Evolutionary conservation across 2,888 invertebrate species (phyloP).

Genomic region (Sphaerophoria rueppellii): DNA sequence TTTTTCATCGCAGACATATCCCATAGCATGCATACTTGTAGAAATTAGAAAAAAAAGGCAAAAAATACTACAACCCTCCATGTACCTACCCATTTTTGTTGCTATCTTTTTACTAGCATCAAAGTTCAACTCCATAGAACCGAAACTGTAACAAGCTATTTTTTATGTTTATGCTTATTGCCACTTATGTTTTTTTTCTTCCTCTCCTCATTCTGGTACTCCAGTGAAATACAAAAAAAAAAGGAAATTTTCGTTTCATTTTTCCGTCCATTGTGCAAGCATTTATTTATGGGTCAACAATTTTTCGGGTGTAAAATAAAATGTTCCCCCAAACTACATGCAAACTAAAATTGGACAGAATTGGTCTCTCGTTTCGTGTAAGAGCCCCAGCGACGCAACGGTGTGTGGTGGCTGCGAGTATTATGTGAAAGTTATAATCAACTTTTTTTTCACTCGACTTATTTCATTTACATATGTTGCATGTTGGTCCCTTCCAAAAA

Average conservation of each 20-base stretch:
- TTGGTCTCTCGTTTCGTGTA: slow-evolving; percentile 17
- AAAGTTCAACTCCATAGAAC: slow-evolving; percentile 49
- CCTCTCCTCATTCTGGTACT: not conserved
- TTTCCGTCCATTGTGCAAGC: slow-evolving; percentile 35
- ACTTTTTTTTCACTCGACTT: slow-evolving; percentile 19
- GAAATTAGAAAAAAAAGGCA: not conserved
- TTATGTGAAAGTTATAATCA: slow-evolving; percentile 22
- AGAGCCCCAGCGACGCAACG: not conserved
- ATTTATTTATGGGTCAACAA: slow-evolving; percentile 67
- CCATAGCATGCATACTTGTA: slow-evolving; percentile 1
- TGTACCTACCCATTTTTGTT: slow-evolving; percentile 16
- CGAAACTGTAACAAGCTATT: slow-evolving; percentile 49
- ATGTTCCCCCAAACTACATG: slow-evolving; percentile 26
- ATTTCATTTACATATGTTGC: slow-evolving; percentile 64
- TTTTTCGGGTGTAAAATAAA: slow-evolving; percentile 53
- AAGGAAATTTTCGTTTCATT: slow-evolving; percentile 16
- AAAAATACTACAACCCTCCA: not conserved
- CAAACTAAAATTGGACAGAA: slow-evolving; percentile 33
- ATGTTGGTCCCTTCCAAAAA: slow-evolving; percentile 48
- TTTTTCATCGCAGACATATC: not conserved
- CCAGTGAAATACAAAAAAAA: not conserved
- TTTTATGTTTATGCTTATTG: slow-evolving; percentile 64
- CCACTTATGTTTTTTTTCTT: slow-evolving; percentile 57
- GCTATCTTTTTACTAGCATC: slow-evolving; percentile 9
- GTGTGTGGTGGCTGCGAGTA: not conserved